These are phyloP conservation scores for Lepus americanus DNA, from an alignment of 2,113 vertebrate genomes.

Conservation along the genomic window DNA sequence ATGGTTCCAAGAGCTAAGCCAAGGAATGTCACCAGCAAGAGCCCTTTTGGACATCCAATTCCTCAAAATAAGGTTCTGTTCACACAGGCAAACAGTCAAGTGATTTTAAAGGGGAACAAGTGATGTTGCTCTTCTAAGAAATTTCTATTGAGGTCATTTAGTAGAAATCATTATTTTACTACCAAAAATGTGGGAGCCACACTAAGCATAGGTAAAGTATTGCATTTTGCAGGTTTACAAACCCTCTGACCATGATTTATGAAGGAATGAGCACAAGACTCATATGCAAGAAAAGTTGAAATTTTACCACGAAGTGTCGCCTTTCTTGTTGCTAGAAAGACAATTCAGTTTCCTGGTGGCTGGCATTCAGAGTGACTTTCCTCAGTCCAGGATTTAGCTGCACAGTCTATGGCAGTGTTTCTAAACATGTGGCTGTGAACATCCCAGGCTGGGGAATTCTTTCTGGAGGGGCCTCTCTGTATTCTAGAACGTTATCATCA, in stretches of 20 bases:
- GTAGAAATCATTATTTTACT: not conserved
- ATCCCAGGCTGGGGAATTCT: not conserved
- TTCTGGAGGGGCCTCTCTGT: rapidly evolving
- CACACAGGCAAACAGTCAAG: not conserved
- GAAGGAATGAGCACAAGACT: not conserved
- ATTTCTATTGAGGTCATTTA: not conserved
- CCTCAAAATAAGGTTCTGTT: not conserved
- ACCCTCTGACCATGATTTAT: not conserved
- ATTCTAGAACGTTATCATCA: not conserved
- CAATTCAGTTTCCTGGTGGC: not conserved
- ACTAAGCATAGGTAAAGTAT: not conserved
- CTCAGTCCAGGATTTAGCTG: rapidly evolving
- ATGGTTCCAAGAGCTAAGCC: not conserved
- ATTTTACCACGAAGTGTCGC: not conserved
- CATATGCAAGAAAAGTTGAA: not conserved
- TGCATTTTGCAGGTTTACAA: not conserved
- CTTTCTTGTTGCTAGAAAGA: not conserved
- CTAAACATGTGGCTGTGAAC: not conserved
- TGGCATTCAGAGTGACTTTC: not conserved
- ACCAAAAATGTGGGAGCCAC: not conserved
- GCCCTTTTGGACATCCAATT: not conserved
- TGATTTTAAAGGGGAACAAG: not conserved
- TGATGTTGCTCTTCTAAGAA: not conserved
- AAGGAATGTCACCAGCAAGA: not conserved
- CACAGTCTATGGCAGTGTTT: not conserved